A percentile compares a stretch with the other conserved stretches of the same genome.
phyloP scores from a whole-genome alignment of 2,888 invertebrate species.

The Cacoxenus indagator region DNA sequence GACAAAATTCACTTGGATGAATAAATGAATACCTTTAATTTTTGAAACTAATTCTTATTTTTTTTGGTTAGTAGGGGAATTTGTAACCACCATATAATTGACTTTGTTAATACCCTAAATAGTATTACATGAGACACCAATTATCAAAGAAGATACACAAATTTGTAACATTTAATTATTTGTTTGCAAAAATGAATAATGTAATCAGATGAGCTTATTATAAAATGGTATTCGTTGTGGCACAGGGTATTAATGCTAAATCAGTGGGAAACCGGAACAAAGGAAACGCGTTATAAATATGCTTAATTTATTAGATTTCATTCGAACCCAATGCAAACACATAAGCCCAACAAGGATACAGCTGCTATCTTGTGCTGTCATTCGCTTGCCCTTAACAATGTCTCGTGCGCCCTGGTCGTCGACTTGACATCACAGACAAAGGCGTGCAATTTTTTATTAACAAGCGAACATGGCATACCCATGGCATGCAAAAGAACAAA shows the following conservation, averaged over 20 bases:
- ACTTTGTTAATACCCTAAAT: no score
- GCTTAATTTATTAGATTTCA: constrained; percentile 63
- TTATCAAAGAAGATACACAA: no score
- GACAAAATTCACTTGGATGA: no score
- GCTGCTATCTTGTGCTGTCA: not conserved
- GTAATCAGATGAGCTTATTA: no score
- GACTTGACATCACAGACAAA: constrained; percentile 11
- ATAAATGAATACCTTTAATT: no score
- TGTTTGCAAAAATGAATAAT: no score
- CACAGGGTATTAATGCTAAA: not conserved
- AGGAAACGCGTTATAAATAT: constrained; percentile 57
- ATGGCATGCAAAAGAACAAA: constrained; percentile 51
- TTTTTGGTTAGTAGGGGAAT: no score
- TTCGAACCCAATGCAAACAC: constrained; percentile 40
- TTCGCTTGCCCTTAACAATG: not conserved
- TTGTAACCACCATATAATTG: no score
- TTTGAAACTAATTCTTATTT: no score
- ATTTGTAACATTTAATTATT: no score
- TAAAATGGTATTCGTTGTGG: not conserved
- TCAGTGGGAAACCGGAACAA: constrained; percentile 29
- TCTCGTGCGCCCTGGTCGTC: not conserved
- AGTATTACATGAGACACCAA: no score
- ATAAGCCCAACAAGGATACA: not conserved
- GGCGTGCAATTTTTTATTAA: constrained; percentile 52
- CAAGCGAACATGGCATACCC: constrained; percentile 49